Conservation (phyloP, 2,888 invertebrate species). For the Parascotia fuliginaria region DNA sequence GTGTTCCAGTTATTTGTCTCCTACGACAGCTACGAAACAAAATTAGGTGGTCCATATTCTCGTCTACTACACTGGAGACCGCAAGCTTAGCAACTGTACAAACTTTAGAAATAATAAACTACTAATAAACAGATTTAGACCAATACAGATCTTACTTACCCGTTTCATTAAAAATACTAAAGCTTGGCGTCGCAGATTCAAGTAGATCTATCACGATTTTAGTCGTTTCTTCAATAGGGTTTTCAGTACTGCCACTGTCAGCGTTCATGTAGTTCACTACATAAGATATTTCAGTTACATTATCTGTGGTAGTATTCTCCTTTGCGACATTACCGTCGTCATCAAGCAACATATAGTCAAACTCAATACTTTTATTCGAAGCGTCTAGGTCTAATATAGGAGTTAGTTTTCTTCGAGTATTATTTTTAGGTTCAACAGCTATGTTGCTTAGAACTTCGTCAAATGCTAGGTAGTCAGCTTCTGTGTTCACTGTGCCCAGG, state of each 20-base stretch:
- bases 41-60: no score
- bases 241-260: conserved; percentile 12
- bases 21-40: no score
- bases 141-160: no score
- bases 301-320: neutral
- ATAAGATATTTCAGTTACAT: conserved; percentile 7
- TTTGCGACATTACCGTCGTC: conserved; percentile 12
- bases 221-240: conserved; percentile 16
- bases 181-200: conserved; percentile 19
- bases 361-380: conserved; percentile 18
- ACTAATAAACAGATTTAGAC: no score
- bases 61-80: no score
- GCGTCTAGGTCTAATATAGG: conserved; percentile 16
- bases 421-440: conserved; percentile 39
- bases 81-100: no score
- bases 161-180: conserved; percentile 11
- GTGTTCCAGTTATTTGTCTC: no score
- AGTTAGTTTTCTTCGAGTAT: conserved; percentile 41
- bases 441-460: conserved; percentile 58
- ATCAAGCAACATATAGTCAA: conserved; percentile 34
- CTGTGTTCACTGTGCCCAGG: conserved; percentile 11
- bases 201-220: conserved; percentile 48
- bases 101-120: no score
- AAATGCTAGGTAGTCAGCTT: conserved; percentile 52
- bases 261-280: conserved; percentile 9